Evolutionary conservation across 1,140 invertebrate species (phyloP).

Genomic region (Pseudoatta argentina): DNA sequence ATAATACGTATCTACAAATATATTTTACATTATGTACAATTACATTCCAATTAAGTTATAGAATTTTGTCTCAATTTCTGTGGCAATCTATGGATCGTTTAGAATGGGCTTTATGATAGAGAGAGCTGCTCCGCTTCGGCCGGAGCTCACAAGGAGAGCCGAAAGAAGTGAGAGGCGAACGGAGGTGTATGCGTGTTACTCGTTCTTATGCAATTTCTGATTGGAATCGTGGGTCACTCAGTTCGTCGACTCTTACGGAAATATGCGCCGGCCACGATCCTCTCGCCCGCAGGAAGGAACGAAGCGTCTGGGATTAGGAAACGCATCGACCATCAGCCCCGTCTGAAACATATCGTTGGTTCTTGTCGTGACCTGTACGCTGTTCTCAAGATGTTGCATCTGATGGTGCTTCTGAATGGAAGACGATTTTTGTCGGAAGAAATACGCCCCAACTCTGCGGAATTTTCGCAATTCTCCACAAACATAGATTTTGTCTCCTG

Average conservation of each 20-base stretch:
- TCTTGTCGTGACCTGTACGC: neutral
- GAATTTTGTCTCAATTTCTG: constrained; percentile 19
- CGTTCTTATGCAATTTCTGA: constrained; percentile 68
- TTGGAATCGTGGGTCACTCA: constrained; percentile 70
- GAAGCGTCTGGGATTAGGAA: constrained; percentile 40
- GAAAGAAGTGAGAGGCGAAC: constrained; percentile 70
- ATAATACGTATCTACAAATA: neutral
- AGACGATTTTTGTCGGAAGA: neutral
- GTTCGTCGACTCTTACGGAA: constrained; percentile 59
- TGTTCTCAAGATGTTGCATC: constrained; percentile 53
- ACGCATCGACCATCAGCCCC: constrained; percentile 7
- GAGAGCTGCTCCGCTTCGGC: constrained; percentile 27
- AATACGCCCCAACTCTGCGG: neutral
- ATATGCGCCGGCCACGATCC: constrained; percentile 44
- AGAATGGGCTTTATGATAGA: constrained; percentile 9
- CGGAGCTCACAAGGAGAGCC: constrained; percentile 38
- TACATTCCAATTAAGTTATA: neutral
- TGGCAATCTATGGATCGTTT: neutral
- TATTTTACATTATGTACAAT: neutral
- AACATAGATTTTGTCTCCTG: constrained; percentile 1
- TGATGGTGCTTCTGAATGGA: constrained; percentile 5
- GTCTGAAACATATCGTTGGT: constrained; percentile 20
- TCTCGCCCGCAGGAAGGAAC: constrained; percentile 63
- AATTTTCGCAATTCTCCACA: constrained; percentile 41
- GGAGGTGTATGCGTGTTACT: constrained; percentile 53